Evolutionary conservation across 2,113 vertebrate species (phyloP).

Genomic region (Rhinoderma darwinii): DNA sequence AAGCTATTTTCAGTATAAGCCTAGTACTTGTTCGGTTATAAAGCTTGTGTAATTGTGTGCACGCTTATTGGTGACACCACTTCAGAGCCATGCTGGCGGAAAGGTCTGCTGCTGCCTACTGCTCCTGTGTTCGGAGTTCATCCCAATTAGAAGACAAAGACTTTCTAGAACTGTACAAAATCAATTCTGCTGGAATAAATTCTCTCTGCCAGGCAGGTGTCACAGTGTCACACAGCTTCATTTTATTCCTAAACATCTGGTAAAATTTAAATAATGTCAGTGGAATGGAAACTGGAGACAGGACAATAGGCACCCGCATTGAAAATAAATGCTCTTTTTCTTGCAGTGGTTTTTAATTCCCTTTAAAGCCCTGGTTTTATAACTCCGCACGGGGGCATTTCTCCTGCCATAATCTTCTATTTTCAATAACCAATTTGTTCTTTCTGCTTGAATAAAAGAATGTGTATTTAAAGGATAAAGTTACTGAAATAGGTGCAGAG

Average conservation of each 20-base stretch:
- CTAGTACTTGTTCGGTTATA: not conserved
- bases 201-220: conserved; percentile 34
- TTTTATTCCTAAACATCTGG: conserved; percentile 55
- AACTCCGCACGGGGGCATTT: conserved; percentile 47
- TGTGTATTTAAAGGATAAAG: conserved; percentile 59
- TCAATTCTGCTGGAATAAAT: conserved; percentile 41
- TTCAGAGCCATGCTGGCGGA: conserved; percentile 34
- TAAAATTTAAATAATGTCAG: conserved; percentile 56
- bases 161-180: conserved; percentile 42
- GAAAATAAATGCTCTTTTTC: conserved; percentile 54
- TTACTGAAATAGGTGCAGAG: conserved; percentile 44
- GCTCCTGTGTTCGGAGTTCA: conserved; percentile 36
- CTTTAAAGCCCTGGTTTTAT: conserved; percentile 54
- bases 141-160: conserved; percentile 52
- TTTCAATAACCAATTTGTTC: conserved; percentile 60
- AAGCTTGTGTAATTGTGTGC: conserved; percentile 1
- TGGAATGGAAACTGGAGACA: conserved; percentile 54
- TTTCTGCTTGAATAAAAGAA: conserved; percentile 55
- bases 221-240: conserved; percentile 33
- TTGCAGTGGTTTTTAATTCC: conserved; percentile 54
- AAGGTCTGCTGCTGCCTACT: conserved; percentile 18
- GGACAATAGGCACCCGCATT: conserved; percentile 58
- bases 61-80: conserved; percentile 26
- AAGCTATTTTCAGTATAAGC: not conserved
- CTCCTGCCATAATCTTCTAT: conserved; percentile 53